Conservation (phyloP, 2,797 vertebrate genomes). For the Rallus crepitans region DNA sequence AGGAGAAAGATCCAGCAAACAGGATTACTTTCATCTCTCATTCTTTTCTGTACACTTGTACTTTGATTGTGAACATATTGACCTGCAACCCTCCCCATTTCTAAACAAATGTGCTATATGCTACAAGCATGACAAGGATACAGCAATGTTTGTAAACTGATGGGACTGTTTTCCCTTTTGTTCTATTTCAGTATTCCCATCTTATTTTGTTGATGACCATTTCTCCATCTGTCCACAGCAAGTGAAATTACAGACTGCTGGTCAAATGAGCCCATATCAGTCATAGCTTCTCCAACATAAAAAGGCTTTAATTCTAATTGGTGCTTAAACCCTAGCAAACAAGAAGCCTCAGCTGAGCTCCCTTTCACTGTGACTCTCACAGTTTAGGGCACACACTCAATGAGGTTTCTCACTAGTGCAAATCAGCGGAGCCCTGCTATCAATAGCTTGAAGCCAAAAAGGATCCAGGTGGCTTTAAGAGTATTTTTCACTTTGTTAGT, state of each 20-base stretch:
- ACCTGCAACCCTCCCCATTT: background rate
- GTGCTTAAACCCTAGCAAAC: background rate
- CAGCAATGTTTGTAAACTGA: background rate
- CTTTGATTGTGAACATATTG: background rate
- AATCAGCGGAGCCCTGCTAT: background rate
- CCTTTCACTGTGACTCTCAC: background rate
- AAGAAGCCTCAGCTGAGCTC: background rate
- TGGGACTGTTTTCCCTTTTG: background rate
- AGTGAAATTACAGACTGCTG: background rate
- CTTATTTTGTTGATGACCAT: background rate
- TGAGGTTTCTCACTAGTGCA: background rate
- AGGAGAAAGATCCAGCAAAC: background rate
- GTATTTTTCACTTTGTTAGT: background rate
- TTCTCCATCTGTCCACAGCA: slow-evolving; percentile 23
- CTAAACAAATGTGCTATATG: background rate
- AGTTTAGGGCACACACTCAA: background rate
- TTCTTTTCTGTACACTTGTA: background rate
- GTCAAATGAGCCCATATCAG: background rate
- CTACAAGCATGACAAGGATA: background rate
- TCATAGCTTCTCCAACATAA: background rate
- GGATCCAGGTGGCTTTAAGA: background rate
- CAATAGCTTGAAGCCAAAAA: background rate
- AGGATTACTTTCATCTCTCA: background rate
- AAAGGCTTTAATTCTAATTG: background rate
- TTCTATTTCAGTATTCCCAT: background rate